phyloP scores from a whole-genome alignment of 2,797 vertebrate species.

The Lycodopsis pacificus region DNA sequence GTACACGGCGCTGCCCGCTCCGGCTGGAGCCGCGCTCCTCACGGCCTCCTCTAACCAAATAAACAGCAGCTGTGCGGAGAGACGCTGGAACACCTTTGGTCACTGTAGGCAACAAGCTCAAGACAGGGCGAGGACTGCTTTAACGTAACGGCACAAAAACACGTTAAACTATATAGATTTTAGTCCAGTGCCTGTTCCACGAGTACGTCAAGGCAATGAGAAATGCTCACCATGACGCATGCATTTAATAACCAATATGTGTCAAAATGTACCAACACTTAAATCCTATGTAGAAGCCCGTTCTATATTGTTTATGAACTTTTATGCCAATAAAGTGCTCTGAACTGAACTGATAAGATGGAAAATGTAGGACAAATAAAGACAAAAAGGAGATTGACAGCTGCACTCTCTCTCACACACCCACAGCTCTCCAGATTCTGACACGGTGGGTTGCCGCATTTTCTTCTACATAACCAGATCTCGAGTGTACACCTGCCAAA shows the following conservation, averaged over 20 bases:
- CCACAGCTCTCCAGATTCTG: constrained; percentile 22
- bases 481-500: constrained; percentile 48
- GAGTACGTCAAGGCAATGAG: background rate
- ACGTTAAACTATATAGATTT: background rate
- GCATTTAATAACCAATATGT: background rate
- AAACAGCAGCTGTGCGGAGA: constrained; percentile 64
- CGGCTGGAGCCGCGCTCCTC: constrained; percentile 41
- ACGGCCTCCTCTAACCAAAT: constrained; percentile 60
- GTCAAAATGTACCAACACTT: background rate
- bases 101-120: background rate
- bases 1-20: constrained; percentile 32
- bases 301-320: background rate
- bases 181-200: background rate
- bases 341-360: background rate
- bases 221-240: background rate
- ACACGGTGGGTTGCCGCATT: background rate
- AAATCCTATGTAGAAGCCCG: background rate
- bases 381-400: constrained; percentile 17
- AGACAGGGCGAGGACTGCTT: background rate
- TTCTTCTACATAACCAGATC: constrained; percentile 41
- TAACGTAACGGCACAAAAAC: background rate
- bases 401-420: background rate
- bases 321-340: background rate
- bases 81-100: constrained; percentile 28
- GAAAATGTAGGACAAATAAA: constrained; percentile 19